phyloP scores from a whole-genome alignment of 2,797 vertebrate species.

The Coccyzus lansbergi region DNA sequence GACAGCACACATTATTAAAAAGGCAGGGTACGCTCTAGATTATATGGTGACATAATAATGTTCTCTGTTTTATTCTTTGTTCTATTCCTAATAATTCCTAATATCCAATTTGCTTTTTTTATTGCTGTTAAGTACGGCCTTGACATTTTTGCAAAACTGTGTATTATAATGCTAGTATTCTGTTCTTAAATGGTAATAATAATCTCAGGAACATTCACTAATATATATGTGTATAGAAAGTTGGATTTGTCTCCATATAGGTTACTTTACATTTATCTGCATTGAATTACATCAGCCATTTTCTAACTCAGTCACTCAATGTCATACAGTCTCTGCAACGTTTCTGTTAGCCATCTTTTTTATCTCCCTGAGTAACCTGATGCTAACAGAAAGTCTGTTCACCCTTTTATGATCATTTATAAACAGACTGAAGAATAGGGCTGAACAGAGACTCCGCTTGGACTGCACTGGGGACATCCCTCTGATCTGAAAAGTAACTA shows the following conservation, averaged over 20 bases:
- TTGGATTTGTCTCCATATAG: background rate
- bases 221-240: background rate
- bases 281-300: background rate
- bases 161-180: background rate
- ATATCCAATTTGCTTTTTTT: background rate
- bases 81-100: constrained; percentile 36
- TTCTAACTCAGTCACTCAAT: background rate
- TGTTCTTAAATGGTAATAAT: constrained; percentile 24
- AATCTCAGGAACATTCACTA: background rate
- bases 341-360: background rate
- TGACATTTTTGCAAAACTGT: constrained; percentile 30
- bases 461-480: background rate
- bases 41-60: constrained; percentile 15
- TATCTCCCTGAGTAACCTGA: background rate
- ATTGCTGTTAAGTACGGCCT: background rate
- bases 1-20: background rate
- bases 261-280: constrained; percentile 11
- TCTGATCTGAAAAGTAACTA: background rate
- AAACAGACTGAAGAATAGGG: background rate
- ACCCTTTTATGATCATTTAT: background rate
- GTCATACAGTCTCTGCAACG: background rate
- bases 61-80: constrained; percentile 46
- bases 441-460: background rate
- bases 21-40: constrained; percentile 26
- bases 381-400: background rate